Conservation (phyloP, 37 sponge, comb jelly and placozoan genomes). For the Bolinopsis microptera region DNA sequence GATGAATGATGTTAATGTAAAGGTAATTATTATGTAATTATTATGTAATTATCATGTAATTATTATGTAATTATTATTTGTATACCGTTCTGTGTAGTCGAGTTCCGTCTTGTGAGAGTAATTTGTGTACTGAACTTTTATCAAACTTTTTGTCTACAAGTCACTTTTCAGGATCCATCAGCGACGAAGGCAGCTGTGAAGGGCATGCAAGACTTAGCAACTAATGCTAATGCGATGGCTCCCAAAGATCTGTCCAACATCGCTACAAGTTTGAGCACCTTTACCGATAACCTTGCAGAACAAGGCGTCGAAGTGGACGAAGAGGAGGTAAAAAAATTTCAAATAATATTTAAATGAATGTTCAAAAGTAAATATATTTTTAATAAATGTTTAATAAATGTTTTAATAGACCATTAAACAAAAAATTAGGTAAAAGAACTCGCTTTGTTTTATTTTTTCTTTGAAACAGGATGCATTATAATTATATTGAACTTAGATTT, state of each 20-base stretch:
- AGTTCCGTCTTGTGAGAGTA: no score
- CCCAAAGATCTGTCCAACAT: constrained; percentile 7
- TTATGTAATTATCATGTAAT: no score
- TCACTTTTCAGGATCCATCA: constrained; percentile 2
- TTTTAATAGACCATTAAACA: no score
- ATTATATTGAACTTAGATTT: no score
- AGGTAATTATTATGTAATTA: no score
- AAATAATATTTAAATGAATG: not conserved
- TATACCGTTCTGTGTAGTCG: no score
- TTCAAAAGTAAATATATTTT: not conserved
- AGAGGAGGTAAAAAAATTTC: not conserved
- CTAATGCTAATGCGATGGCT: constrained; percentile 17
- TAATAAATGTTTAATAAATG: not conserved
- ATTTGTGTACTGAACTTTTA: no score
- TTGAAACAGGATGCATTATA: no score
- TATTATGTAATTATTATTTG: no score
- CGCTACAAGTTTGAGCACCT: not conserved
- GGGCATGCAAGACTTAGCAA: not conserved
- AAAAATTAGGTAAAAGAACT: no score
- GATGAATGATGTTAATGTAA: not conserved
- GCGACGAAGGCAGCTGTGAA: not conserved
- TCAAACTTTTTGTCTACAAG: no score
- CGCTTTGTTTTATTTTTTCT: no score
- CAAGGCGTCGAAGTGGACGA: not conserved
- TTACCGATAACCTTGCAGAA: not conserved